These are phyloP conservation scores for Formica selysi DNA, from an alignment of 1,140 invertebrate species.

Conservation along the genomic window DNA sequence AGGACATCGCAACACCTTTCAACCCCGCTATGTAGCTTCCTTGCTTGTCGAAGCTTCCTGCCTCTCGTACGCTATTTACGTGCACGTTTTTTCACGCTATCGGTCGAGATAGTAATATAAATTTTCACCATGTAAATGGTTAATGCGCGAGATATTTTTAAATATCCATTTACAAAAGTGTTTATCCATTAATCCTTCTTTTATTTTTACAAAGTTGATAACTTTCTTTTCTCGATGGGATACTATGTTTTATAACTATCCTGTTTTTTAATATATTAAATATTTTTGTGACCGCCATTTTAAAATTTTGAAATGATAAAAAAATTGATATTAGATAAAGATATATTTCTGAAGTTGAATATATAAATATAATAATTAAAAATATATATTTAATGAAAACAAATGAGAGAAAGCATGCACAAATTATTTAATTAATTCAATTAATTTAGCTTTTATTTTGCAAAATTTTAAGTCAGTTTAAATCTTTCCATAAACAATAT, in stretches of 20 bases:
- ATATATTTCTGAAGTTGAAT: background rate
- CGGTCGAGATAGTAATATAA: background rate
- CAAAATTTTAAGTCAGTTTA: background rate
- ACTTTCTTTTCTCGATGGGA: background rate
- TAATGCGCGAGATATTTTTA: conserved; percentile 17
- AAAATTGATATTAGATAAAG: conserved; percentile 11
- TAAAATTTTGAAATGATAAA: background rate
- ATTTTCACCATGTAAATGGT: conserved; percentile 29
- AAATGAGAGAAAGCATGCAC: background rate
- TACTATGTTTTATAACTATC: background rate
- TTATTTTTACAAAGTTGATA: background rate
- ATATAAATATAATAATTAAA: background rate
- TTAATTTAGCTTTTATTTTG: background rate
- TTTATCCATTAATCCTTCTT: background rate
- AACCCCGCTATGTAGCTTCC: conserved; percentile 2
- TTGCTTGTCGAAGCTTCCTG: conserved; percentile 24
- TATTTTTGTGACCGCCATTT: background rate
- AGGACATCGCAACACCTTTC: conserved; percentile 58
- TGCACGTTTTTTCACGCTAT: conserved; percentile 32
- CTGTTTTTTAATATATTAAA: background rate
- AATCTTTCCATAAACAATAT: background rate
- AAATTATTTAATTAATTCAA: conserved; percentile 7
- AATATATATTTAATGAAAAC: conserved; percentile 1
- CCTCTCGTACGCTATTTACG: conserved; percentile 42
- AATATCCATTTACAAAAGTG: conserved; percentile 9